Base-by-base conservation (phyloP, 2,888 invertebrate species). In the Clusia tigrina region DNA sequence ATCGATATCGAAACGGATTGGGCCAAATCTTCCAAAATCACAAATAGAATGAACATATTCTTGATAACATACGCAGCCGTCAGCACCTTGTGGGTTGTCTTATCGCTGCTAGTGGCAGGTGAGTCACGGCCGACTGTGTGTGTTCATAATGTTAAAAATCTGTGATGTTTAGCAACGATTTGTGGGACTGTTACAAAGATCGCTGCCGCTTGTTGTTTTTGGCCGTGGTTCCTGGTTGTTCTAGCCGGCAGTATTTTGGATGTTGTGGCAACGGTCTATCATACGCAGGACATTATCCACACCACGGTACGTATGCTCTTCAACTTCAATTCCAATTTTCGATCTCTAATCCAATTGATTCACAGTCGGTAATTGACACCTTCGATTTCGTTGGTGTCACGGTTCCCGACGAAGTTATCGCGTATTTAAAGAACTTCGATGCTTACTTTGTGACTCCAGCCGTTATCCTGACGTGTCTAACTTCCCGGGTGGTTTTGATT, bases 401-500 rank as follows among this genome's bases (percentile, higher is more conserved):
- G 9, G 62, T 64, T 2, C 5, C 54, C 0, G 51, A 52, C 0
- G 3, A 1, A 0, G 20, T 69, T 10, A 26, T 62, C 56, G 1
- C 1, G 0, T 2, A 20, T 17, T 52, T 81, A 25, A 63, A 72
- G 3, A 70, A 64, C 1, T 79, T 74, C 59, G 79, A 78, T 22
- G 69, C 73, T 2, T 78, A 79, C 54, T 82, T 79, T 18, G 60
- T 77, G 2, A 74, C 77, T 10, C 81, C 85, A 0, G 74, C 87
- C 0, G 83, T 86, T 76, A 67, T 85, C 9, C 85, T 87, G 83
- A 83, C 84, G 2, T 76, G 85, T 12, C 56, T 87, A 2, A 86
- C 85, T 70, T 84, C 85, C 0, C 83, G 87, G 23, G 81, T 86
- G 48, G 80, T 82, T 2, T 61, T 86, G 1, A 75, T 87, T 25